Evolutionary conservation across 2,113 vertebrate genomes (phyloP).

Genomic region (Xerus inauris): DNA sequence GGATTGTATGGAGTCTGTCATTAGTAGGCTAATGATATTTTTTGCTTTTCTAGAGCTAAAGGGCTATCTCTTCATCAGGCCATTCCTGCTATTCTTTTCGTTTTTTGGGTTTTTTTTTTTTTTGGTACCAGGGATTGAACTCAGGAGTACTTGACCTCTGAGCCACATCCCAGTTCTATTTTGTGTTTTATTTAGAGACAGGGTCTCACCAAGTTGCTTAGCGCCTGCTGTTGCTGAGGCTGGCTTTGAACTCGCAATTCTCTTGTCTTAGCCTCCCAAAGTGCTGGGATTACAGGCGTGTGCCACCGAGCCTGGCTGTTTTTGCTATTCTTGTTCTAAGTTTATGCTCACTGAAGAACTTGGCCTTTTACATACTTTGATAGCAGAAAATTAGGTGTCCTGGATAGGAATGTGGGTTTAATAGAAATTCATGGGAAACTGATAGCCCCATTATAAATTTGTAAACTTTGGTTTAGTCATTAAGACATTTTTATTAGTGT

Average conservation of each 20-base stretch:
- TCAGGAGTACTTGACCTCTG: no score
- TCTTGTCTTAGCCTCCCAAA: no score
- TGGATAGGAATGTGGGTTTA: conserved; percentile 14
- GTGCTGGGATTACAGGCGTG: no score
- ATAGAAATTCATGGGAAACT: conserved; percentile 2
- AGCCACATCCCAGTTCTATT: no score
- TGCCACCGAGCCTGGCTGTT: no score
- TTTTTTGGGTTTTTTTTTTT: no score
- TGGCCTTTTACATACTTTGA: neutral
- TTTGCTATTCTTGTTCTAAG: neutral
- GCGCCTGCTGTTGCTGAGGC: no score
- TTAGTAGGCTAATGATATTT: neutral
- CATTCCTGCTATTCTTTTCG: neutral
- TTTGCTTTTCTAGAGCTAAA: neutral
- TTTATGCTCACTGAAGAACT: neutral
- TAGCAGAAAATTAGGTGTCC: conserved; percentile 8
- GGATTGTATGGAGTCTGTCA: neutral
- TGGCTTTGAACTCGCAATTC: no score
- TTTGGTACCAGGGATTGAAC: no score
- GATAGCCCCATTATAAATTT: neutral
- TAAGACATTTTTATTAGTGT: neutral
- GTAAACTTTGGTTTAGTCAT: neutral
- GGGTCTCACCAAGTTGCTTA: no score
- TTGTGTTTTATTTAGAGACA: no score
- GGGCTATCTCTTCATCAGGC: neutral